These are phyloP conservation scores for Pogoniulus pusillus DNA, from an alignment of 2,797 vertebrate genomes.

Conservation along the genomic window DNA sequence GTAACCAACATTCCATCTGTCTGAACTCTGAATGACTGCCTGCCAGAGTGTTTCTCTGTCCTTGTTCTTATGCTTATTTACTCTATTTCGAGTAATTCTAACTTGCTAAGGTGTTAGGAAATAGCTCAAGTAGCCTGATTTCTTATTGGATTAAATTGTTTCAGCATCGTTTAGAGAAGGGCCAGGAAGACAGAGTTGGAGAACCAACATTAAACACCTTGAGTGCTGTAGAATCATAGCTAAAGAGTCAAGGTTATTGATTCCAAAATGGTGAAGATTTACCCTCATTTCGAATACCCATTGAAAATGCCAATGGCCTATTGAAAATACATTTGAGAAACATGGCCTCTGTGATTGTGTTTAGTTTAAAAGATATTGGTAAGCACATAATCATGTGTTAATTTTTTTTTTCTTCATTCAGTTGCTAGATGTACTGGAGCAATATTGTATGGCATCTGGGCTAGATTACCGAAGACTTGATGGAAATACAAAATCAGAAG, in stretches of 20 bases:
- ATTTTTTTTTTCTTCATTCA: conserved; percentile 42
- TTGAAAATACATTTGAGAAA: not conserved
- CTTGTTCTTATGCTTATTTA: not conserved
- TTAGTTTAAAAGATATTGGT: not conserved
- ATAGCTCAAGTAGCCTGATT: not conserved
- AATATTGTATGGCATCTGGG: conserved; percentile 93
- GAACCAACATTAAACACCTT: not conserved
- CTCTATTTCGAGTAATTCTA: not conserved
- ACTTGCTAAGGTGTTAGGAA: not conserved
- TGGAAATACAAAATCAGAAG: conserved; percentile 91
- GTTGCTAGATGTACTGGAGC: conserved; percentile 91
- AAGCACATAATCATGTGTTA: not conserved
- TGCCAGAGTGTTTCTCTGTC: not conserved
- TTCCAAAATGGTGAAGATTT: not conserved
- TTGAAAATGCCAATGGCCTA: not conserved
- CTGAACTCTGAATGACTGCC: not conserved
- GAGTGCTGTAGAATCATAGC: not conserved
- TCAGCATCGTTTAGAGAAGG: not conserved
- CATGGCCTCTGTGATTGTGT: not conserved
- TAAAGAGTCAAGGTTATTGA: not conserved
- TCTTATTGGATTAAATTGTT: not conserved
- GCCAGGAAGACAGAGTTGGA: not conserved
- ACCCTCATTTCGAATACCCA: not conserved
- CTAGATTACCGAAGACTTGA: conserved; percentile 92
- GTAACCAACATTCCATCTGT: not conserved